Evolutionary conservation across 2,797 vertebrate genomes (phyloP).

Genomic region (Leucoraja ocellata): DNA sequence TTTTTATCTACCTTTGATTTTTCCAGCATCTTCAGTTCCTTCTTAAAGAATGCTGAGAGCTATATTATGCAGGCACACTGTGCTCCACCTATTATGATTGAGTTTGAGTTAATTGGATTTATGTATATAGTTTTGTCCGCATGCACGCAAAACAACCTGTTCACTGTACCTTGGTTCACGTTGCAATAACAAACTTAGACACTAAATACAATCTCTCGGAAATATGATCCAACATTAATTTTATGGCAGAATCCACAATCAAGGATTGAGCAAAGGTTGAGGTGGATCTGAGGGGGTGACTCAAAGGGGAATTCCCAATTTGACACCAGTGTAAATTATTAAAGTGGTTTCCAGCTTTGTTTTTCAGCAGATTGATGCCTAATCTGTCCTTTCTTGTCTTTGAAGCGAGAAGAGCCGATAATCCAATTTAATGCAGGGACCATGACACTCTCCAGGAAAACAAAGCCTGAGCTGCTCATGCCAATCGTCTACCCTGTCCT

Average conservation of each 20-base stretch:
- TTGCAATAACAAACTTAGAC: no score
- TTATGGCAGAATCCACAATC: not conserved
- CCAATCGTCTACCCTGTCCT: slow-evolving; percentile 72
- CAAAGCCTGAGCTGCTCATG: slow-evolving; percentile 61
- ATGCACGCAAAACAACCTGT: no score
- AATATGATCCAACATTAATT: no score
- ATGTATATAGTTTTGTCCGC: no score
- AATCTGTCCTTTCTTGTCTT: not conserved
- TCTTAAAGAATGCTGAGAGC: not conserved
- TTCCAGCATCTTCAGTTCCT: no score
- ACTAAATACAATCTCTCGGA: no score
- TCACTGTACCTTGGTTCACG: no score
- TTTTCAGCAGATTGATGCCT: not conserved
- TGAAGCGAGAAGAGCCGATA: slow-evolving; percentile 75
- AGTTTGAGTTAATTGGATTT: no score
- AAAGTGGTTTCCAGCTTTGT: not conserved
- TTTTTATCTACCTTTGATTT: no score
- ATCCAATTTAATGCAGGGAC: slow-evolving; percentile 77
- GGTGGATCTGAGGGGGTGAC: not conserved
- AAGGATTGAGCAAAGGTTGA: not conserved
- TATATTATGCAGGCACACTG: no score
- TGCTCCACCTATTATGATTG: no score
- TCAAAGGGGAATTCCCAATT: not conserved
- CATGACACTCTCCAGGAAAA: slow-evolving; percentile 68
- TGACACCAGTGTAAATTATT: not conserved